These are phyloP conservation scores for Axinella damicornis DNA, from an alignment of 37 sponge, comb jelly and placozoan species.

Conservation along the genomic window DNA sequence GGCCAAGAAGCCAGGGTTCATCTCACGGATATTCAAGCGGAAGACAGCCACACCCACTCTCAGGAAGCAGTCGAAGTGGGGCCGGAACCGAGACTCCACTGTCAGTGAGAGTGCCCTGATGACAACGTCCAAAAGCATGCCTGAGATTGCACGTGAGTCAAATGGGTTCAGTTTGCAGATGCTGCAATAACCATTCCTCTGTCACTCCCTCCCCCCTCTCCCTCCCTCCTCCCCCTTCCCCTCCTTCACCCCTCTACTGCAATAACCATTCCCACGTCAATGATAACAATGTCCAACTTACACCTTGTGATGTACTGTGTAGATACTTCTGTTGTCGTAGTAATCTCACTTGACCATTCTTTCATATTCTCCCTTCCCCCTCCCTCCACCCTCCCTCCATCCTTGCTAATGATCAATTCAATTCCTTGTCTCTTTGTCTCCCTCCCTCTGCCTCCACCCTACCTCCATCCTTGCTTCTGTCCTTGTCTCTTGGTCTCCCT, in stretches of 20 bases:
- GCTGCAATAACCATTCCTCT: too few relatives aligned
- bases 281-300: too few relatives aligned
- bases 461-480: not conserved
- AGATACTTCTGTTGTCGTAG: too few relatives aligned
- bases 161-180: too few relatives aligned
- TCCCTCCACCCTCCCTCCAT: constrained; percentile 20
- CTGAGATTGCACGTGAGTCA: constrained; percentile 12
- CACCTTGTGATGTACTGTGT: too few relatives aligned
- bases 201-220: not conserved
- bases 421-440: constrained; percentile 4
- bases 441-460: constrained; percentile 23
- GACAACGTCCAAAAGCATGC: constrained; percentile 59
- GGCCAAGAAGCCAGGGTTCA: not conserved
- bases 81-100: not conserved
- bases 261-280: too few relatives aligned
- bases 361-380: constrained; percentile 14
- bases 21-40: not conserved
- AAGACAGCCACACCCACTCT: not conserved
- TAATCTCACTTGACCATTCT: not conserved
- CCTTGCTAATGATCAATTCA: not conserved
- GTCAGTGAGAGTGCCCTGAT: constrained; percentile 1
- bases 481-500: constrained; percentile 5
- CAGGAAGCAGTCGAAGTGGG: not conserved
- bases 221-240: constrained; percentile 28
- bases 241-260: not conserved